Evolutionary conservation across 2,113 vertebrate genomes (phyloP).

Genomic region (Indicator maculatus): DNA sequence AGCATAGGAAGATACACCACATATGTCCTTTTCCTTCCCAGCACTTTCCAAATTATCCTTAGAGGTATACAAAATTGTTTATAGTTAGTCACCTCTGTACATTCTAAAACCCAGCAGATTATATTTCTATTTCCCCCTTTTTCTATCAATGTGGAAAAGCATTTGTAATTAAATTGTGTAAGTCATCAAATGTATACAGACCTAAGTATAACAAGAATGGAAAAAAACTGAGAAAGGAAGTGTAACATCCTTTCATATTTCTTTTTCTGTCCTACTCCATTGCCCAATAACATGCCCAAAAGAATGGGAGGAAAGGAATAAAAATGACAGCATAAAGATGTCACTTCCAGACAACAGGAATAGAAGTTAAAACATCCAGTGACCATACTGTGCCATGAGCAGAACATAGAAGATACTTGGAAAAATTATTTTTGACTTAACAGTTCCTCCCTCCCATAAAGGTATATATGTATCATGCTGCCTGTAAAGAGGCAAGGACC

Average conservation of each 20-base stretch:
- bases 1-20: neutral
- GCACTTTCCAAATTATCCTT: neutral
- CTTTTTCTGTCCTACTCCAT: neutral
- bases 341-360: neutral
- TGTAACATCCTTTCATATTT: neutral
- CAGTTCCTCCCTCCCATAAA: neutral
- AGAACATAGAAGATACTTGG: neutral
- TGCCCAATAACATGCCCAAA: neutral
- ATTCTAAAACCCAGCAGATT: neutral
- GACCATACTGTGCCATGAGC: neutral
- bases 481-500: neutral
- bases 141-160: neutral
- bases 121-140: neutral
- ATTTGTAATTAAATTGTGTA: neutral
- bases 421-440: neutral
- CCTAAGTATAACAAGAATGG: neutral
- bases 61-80: neutral
- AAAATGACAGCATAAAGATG: neutral
- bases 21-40: neutral
- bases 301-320: neutral
- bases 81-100: neutral
- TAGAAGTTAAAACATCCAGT: neutral
- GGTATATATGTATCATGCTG: neutral
- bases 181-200: neutral
- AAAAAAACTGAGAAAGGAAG: neutral